Percentiles rank a stretch among this genome's conserved stretches.
Conservation (phyloP, 2,113 vertebrate genomes). For the Poicephalus meyeri region DNA sequence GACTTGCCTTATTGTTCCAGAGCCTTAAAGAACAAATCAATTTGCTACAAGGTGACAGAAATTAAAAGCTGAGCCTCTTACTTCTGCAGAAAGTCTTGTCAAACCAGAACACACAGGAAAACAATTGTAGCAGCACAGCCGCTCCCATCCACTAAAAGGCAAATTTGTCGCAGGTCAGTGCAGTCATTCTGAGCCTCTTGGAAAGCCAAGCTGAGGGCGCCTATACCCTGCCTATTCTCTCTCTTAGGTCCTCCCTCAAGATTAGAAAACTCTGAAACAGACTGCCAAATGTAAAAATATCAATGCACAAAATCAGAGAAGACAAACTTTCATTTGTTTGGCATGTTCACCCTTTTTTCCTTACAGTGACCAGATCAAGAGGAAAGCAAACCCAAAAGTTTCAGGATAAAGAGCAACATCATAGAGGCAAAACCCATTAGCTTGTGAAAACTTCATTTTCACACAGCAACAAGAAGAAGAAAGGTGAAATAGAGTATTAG, state of each 20-base stretch:
- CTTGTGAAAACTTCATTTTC: background rate
- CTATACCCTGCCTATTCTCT: background rate
- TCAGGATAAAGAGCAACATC: background rate
- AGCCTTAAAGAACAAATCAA: slow-evolving; percentile 13
- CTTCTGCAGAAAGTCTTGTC: background rate
- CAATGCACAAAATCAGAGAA: background rate
- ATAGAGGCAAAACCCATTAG: background rate
- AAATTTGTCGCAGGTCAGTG: background rate
- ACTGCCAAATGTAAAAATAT: background rate
- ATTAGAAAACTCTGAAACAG: background rate
- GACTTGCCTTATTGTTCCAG: slow-evolving; percentile 29
- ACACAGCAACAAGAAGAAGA: background rate
- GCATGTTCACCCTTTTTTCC: background rate
- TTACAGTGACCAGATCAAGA: background rate
- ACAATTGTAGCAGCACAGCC: background rate
- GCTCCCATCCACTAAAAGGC: background rate
- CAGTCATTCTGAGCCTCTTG: background rate
- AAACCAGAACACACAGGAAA: background rate
- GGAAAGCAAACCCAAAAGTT: background rate
- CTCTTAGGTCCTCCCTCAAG: background rate
- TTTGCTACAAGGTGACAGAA: slow-evolving; percentile 13
- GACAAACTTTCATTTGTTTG: background rate
- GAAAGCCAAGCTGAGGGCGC: background rate
- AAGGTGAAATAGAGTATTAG: background rate
- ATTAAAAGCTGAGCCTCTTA: slow-evolving; percentile 12